Base-by-base conservation (phyloP, 2,888 invertebrate genomes). In the Caradrina clavipalpis region DNA sequence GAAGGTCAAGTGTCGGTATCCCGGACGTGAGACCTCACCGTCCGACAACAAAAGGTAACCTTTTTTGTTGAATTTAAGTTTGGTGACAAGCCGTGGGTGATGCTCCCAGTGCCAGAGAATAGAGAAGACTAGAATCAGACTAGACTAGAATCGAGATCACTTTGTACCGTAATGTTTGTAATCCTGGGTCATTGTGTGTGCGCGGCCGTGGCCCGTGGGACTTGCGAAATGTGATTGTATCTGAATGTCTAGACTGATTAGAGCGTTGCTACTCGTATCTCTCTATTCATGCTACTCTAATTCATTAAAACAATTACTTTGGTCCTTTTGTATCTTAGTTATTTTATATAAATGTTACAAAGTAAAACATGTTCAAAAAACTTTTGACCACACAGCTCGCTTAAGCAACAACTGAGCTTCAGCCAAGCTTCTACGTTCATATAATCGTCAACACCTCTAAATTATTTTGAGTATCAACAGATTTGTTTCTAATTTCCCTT, bases 1-100 rank as follows among this genome's bases (percentile, higher is more conserved):
- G 89, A 92, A 92, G 95, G 95, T 96, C 95, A 95, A 95, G 95
- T 93, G 94, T 91, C 88, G 89, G 92, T 90, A 90, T 94, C 95
- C 95, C 95, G 95, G 95, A 95, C 94, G 93, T 89, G 88, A 86
- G 89, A 87, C 86, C 90, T 89, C 85, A 86, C 82, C 83, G 87
- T 87, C 83, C 84, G 80, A 80, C 76, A 90, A 95, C 94, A 95
- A 95, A 92, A 91, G 93, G 74, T 63, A 56, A 75, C 58, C 67
- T 73, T 78, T 88, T 92, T 93, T 92, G 93, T 87, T 82, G 58
- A 78, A 84, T 87, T 87, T 85, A 87, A 88, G 83, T 89, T 88
- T 87, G 87, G 90, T 93, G 93, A 91, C 91, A 91, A 88, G 88
- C 89, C 88, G 90, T 90, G 91, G 90, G 91, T 88, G 88, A 82